Base-by-base conservation (phyloP, 2,888 invertebrate genomes). In the Drosophila koepferae region DNA sequence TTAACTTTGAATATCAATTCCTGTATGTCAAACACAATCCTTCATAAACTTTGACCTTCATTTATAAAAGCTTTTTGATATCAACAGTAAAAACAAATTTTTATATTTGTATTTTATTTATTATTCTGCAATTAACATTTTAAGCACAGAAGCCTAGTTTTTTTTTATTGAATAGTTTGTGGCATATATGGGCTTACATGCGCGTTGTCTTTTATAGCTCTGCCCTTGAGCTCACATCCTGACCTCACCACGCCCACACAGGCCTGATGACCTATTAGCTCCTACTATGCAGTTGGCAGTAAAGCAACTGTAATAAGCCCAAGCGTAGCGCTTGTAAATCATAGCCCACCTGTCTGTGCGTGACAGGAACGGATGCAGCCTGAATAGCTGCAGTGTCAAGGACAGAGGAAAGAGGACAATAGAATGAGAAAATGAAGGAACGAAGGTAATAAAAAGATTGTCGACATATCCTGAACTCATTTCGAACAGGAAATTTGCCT, bases 361-460 rank as follows among this genome's bases (percentile, higher is more conserved):
- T 78, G 78, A 76, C 78, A 76, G 68, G 55, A 69, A 72, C 78
- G 72, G 80, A 78, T 78, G 78, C 77, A 78, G 63, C 49, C 76
- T 20, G 28, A 51, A 72, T 68, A 31, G 28, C 63, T 58, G 6
- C 65, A 76, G 65, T 80, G 76, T 80, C 80, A 80, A 46, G 56
- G 58, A 58, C 44, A 44, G 16, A 36, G 41, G n/a, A 41, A n/a
- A n/a, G 18, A 16, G 18, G 18, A n/a, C 23, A 20, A 20, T 38
- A 10, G 18, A 16, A 20, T 16, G n/a, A 12, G 31, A 8, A n/a
- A 10, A 49, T 18, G n/a, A 51, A 16, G 20, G 16, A 28, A 8
- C 23, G 48, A 14, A 10, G 31, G 41, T 12, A 68, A 68, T 64
- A 49, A 75, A 76, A 73, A 59, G 59, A 72, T 72, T 61, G 77